These are phyloP conservation scores for Limonius californicus DNA, from an alignment of 1,140 invertebrate genomes.

Conservation along the genomic window DNA sequence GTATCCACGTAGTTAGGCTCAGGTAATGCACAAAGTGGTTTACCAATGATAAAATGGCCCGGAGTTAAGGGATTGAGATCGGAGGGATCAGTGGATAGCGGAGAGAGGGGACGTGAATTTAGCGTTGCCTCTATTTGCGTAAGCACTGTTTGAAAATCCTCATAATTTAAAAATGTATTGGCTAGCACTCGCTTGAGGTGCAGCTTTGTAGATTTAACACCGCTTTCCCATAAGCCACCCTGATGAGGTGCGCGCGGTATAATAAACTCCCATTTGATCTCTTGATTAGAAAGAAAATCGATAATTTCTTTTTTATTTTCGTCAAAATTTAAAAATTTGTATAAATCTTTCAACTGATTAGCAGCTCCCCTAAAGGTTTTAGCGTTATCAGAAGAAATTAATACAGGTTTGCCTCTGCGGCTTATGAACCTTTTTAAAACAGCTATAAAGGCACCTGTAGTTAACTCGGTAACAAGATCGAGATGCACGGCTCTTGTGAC, in stretches of 20 bases:
- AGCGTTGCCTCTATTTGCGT: background rate
- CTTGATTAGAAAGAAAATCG: background rate
- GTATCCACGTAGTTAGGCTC: background rate
- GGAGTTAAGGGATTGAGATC: background rate
- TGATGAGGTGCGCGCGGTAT: background rate
- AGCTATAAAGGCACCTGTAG: constrained; percentile 41
- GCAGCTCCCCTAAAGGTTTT: background rate
- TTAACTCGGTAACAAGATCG: constrained; percentile 39
- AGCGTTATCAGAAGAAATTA: constrained; percentile 24
- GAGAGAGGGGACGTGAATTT: background rate
- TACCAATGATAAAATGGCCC: constrained; percentile 5
- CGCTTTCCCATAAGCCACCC: background rate
- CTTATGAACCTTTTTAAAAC: constrained; percentile 44
- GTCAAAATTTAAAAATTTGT: background rate
- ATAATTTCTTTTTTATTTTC: background rate
- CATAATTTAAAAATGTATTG: background rate
- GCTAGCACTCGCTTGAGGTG: background rate
- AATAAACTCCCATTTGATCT: background rate
- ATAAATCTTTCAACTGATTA: background rate
- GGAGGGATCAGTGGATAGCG: background rate
- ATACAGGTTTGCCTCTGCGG: constrained; percentile 32
- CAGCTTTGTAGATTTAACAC: constrained; percentile 13
- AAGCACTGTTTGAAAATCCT: background rate
- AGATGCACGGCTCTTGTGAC: constrained; percentile 46
- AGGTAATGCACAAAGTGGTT: background rate